These are phyloP conservation scores for Drosophila nigromelanica DNA, from an alignment of 1,140 invertebrate species.

Conservation along the genomic window DNA sequence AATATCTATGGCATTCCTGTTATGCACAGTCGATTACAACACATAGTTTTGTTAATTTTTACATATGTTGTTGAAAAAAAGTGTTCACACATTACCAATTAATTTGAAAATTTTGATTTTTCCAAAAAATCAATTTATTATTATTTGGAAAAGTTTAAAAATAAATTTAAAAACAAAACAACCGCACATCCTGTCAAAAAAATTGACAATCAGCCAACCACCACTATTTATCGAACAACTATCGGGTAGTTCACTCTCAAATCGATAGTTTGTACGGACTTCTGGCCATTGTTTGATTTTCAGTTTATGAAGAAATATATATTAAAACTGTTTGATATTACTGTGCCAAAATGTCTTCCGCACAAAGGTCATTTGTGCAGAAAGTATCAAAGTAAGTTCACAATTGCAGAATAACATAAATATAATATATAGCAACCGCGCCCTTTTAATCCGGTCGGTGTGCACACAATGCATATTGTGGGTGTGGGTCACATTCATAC, in stretches of 20 bases:
- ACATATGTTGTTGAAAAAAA: too few species aligned
- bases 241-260: conserved; percentile 23
- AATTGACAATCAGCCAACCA: conserved; percentile 1
- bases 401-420: not conserved
- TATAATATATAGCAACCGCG: not conserved
- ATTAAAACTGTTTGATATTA: not conserved
- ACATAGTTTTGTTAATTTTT: too few species aligned
- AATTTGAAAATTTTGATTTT: not conserved
- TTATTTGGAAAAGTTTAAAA: too few species aligned
- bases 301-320: not conserved
- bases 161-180: not conserved
- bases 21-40: too few species aligned
- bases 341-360: conserved; percentile 45
- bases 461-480: not conserved
- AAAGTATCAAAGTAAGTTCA: conserved; percentile 89
- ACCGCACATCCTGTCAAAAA: not conserved
- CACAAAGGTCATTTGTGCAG: conserved; percentile 91
- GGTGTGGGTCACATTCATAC: not conserved
- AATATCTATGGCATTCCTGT: too few species aligned
- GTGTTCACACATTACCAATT: too few species aligned
- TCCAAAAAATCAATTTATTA: too few species aligned
- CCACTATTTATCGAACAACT: conserved; percentile 27
- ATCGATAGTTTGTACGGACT: conserved; percentile 15
- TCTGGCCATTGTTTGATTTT: conserved; percentile 25
- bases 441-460: conserved; percentile 6